Percentiles rank a stretch among this genome's conserved stretches.
Conservation (phyloP, 2,797 vertebrate genomes). For the Synanceia verrucosa region DNA sequence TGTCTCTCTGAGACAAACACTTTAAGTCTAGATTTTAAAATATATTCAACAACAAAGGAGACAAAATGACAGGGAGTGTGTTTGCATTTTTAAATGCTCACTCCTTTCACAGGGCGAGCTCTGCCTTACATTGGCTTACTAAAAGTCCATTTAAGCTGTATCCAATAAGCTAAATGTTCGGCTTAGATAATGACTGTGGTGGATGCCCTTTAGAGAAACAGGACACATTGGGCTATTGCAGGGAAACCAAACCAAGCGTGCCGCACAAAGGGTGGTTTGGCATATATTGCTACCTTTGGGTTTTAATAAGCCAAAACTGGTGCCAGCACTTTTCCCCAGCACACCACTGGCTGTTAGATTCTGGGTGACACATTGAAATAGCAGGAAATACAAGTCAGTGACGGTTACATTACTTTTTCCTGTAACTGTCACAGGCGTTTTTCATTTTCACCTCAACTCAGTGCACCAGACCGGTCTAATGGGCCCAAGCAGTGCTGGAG, state of each 20-base stretch:
- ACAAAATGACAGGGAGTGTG: neutral
- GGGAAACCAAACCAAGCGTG: slow-evolving; percentile 27
- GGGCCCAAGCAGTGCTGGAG: neutral
- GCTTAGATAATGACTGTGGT: slow-evolving; percentile 31
- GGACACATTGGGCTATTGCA: slow-evolving; percentile 35
- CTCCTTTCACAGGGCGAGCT: slow-evolving; percentile 5
- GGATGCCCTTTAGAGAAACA: slow-evolving; percentile 28
- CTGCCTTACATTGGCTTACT: slow-evolving; percentile 39
- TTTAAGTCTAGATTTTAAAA: neutral
- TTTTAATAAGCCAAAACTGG: slow-evolving; percentile 35
- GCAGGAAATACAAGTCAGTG: slow-evolving; percentile 60
- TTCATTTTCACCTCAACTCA: slow-evolving; percentile 3
- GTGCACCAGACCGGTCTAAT: slow-evolving; percentile 20
- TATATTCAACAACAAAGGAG: neutral
- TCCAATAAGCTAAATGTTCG: slow-evolving; percentile 53
- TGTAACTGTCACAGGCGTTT: slow-evolving; percentile 23
- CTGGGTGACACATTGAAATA: slow-evolving; percentile 41
- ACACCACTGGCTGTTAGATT: slow-evolving; percentile 23
- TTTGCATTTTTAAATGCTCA: neutral
- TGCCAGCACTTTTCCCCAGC: slow-evolving; percentile 40
- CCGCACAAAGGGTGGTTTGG: slow-evolving; percentile 27
- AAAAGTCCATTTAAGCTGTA: slow-evolving; percentile 37
- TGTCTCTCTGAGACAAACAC: neutral
- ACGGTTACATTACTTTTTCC: slow-evolving; percentile 44
- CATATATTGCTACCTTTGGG: slow-evolving; percentile 10